Evolutionary conservation across 2,888 invertebrate species (phyloP).

Genomic region (Cerastis leucographa): DNA sequence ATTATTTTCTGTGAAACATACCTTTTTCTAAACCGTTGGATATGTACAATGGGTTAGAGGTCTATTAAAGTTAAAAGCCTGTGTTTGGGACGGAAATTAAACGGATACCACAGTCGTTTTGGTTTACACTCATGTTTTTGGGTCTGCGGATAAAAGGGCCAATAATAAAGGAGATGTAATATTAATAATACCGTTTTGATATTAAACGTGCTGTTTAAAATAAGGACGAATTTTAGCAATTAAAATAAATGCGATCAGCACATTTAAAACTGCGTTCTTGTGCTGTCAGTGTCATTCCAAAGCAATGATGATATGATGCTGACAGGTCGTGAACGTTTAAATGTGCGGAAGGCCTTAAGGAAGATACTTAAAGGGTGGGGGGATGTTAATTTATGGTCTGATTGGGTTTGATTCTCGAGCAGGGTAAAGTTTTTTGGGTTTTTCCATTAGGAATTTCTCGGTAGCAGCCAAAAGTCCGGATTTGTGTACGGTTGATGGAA

Average conservation of each 20-base stretch:
- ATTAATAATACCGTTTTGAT: not conserved
- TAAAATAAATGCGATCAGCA: not conserved
- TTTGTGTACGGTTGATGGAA: not conserved
- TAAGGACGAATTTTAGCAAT: not conserved
- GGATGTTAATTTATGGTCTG: not conserved
- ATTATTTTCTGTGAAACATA: not conserved
- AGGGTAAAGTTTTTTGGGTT: not conserved
- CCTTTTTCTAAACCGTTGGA: constrained; percentile 24
- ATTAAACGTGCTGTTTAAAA: not conserved
- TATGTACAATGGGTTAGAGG: not conserved
- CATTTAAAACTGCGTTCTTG: not conserved
- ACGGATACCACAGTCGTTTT: constrained; percentile 12
- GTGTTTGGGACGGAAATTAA: constrained; percentile 36
- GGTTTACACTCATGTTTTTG: constrained; percentile 7
- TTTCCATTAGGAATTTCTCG: not conserved
- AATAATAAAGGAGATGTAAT: not conserved
- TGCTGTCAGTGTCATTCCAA: not conserved
- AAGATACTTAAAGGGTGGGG: not conserved
- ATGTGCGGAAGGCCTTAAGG: not conserved
- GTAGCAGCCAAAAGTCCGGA: not conserved
- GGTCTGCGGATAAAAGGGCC: not conserved
- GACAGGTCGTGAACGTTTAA: not conserved
- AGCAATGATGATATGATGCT: not conserved
- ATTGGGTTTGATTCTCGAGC: not conserved
- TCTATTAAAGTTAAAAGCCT: constrained; percentile 2